phyloP scores from a whole-genome alignment of 1,140 invertebrate genomes.

The Parasteatoda tepidariorum region DNA sequence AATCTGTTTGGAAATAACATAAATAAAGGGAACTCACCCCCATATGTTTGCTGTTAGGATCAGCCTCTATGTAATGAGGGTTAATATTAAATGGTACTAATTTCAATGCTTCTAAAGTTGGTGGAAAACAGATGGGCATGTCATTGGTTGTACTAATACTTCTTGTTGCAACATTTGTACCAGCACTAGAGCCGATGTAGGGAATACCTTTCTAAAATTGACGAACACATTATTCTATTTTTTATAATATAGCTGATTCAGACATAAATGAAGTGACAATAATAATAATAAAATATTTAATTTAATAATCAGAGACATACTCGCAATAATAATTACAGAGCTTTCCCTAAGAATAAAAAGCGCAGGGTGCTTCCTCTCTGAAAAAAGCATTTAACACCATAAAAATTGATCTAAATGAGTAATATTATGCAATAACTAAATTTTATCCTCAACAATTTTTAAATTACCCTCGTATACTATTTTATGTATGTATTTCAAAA shows the following conservation, averaged over 20 bases:
- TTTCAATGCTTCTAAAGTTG: conserved; percentile 77
- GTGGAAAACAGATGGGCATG: conserved; percentile 85
- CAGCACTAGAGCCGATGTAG: conserved; percentile 85
- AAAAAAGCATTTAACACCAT: no score
- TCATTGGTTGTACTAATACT: conserved; percentile 87
- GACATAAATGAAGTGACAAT: conserved; percentile 8
- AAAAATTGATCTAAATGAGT: no score
- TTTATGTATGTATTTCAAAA: no score
- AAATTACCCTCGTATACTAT: no score
- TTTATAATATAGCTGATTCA: conserved; percentile 30
- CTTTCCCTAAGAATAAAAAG: no score
- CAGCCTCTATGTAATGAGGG: conserved; percentile 81
- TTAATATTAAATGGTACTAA: conserved; percentile 88
- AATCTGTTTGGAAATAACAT: background rate
- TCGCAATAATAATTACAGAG: no score
- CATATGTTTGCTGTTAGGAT: conserved; percentile 76
- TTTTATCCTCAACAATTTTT: no score
- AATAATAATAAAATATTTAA: no score
- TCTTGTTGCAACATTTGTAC: conserved; percentile 83
- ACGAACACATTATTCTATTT: conserved; percentile 14
- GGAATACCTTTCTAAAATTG: conserved; percentile 74
- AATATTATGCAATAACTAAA: no score
- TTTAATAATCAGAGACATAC: no score
- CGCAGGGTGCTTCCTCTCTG: no score
- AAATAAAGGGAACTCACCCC: conserved; percentile 73